Evolutionary conservation across 2,888 invertebrate species (phyloP), one percentile per base, ranked within the genome.

Genomic region (Acanthosoma haemorrhoidale): DNA sequence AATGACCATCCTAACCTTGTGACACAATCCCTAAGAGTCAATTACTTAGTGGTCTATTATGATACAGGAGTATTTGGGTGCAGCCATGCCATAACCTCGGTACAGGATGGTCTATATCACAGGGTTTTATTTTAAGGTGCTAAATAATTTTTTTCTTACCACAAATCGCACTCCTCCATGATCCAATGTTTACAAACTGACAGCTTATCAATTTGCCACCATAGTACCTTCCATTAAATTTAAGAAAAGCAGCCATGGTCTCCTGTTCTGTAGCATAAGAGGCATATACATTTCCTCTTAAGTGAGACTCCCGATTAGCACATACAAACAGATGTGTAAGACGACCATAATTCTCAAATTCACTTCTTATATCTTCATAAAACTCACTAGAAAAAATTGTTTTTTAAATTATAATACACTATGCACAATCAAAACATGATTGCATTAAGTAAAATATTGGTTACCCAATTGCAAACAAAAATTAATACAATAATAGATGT

Each of bases 161-260:
- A 84, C 96, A 96, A 77, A 96, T 86, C 32, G 96, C 94, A 76
- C 86, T 84, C 77, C 88, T 90, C 96, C 96, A 96, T 0, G 88
- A 88, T 13, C 82, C 81, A 32, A 96, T 84, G 59, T 83, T 84
- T 71, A 90, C 89, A 81, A 95, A 94, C 77, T 91, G 88, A 72
- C 92, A 86, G 70, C 88, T 88, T 0, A 96, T 81, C 77, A 90
- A 92, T 76, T 87, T 87, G 1, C 94, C 91, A 1, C 88, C 95
- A 79, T 94, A 96, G 87, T 88, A 96, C 4, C 96, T 86, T 0
- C 92, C 90, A 78, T 93, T 91, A 72, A 96, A 83, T 15, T 84
- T 83, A 70, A 86, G 83, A 77, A 87, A 91, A 2, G 93, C 92
- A 66, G 86, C 84, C 1, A 92, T 84, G 1, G 93, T 89, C 73